Percentiles rank a stretch among this genome's conserved stretches.
These are phyloP conservation scores for Oncorhynchus kisutch DNA, from an alignment of 2,113 vertebrate species.

Conservation along the genomic window DNA sequence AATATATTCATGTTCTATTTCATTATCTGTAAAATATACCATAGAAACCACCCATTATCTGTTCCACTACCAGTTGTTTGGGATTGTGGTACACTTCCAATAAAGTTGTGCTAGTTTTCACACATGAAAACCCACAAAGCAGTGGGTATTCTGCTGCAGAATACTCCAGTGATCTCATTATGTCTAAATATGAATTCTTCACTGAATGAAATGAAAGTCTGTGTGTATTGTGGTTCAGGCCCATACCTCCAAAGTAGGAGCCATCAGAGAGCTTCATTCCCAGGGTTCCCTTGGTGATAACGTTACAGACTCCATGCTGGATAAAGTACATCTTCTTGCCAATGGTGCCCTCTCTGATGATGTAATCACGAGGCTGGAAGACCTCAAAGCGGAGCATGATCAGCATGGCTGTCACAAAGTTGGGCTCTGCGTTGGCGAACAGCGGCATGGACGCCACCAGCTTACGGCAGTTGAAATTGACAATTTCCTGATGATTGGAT, in stretches of 20 bases:
- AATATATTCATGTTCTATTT: not conserved
- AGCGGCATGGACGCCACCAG: conserved; percentile 96
- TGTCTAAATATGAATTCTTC: too few relatives aligned
- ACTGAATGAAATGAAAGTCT: not conserved
- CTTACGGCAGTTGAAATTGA: conserved; percentile 99
- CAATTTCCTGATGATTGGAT: conserved; percentile 81
- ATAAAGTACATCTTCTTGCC: conserved; percentile 99
- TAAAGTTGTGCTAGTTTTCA: not conserved
- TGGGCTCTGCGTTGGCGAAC: conserved; percentile 95
- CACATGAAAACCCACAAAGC: too few relatives aligned
- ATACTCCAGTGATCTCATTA: too few relatives aligned
- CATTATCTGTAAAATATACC: too few relatives aligned
- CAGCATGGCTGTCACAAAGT: conserved; percentile 96
- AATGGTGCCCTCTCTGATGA: conserved; percentile 93
- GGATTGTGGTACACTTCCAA: not conserved
- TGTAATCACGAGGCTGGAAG: conserved; percentile 94
- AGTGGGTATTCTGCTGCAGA: too few relatives aligned
- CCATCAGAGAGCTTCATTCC: conserved; percentile 96
- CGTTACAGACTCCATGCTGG: conserved; percentile 90
- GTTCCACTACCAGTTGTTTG: not conserved
- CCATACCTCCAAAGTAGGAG: conserved; percentile 94
- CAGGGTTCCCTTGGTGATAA: conserved; percentile 88
- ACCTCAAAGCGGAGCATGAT: conserved; percentile 97
- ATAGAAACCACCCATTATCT: not conserved
- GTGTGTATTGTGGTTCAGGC: not conserved